phyloP scores from a whole-genome alignment of 2,113 vertebrate genomes.

The Coturnix japonica region DNA sequence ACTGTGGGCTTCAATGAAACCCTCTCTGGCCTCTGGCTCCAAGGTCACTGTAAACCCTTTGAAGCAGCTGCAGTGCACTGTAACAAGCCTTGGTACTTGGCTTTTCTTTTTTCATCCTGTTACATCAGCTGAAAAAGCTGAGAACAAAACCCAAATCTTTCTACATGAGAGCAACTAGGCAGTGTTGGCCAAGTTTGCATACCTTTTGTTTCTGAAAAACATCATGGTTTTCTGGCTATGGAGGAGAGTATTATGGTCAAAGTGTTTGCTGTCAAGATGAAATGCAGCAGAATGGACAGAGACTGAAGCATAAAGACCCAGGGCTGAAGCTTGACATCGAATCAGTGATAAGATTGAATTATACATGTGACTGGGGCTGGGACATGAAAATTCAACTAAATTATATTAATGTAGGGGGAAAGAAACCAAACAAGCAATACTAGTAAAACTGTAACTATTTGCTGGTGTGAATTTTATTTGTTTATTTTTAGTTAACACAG shows the following conservation, averaged over 20 bases:
- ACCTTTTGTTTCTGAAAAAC: not conserved
- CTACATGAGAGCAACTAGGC: not conserved
- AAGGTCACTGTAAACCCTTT: not conserved
- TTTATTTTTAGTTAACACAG: not conserved
- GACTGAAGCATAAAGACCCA: not conserved
- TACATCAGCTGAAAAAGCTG: not conserved
- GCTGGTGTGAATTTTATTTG: not conserved
- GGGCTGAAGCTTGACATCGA: not conserved
- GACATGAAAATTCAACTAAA: not conserved
- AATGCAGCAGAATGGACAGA: not conserved
- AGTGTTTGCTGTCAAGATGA: not conserved
- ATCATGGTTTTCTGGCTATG: not conserved
- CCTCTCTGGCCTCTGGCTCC: not conserved
- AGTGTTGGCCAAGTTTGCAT: rapidly evolving
- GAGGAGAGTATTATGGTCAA: not conserved
- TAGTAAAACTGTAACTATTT: not conserved
- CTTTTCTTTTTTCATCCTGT: not conserved
- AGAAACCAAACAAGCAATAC: not conserved
- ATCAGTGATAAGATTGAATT: not conserved
- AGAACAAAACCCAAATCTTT: not conserved
- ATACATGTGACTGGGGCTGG: not conserved
- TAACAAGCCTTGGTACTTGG: not conserved
- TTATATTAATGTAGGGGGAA: not conserved
- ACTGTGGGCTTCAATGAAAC: not conserved
- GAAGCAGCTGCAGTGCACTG: not conserved